Evolutionary conservation across 2,888 invertebrate species (phyloP).

Genomic region (Rhagonycha fulva): DNA sequence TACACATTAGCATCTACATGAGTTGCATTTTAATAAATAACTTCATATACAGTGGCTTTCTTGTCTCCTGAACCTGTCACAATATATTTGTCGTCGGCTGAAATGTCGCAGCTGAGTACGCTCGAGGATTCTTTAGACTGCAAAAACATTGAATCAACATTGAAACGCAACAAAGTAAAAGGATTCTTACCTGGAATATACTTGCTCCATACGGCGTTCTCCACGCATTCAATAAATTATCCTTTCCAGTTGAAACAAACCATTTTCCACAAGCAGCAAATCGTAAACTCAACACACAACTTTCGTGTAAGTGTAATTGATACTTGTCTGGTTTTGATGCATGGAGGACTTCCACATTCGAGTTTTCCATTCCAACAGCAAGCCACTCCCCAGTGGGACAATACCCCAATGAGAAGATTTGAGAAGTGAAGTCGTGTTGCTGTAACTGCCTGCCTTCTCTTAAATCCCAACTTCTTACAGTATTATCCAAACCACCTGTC

Average conservation of each 20-base stretch:
- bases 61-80: slow-evolving; percentile 98
- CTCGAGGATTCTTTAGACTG: slow-evolving; percentile 96
- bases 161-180: background rate
- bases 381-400: slow-evolving; percentile 97
- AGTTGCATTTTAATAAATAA: slow-evolving; percentile 70
- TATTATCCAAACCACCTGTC: slow-evolving; percentile 96
- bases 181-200: slow-evolving; percentile 85
- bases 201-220: slow-evolving; percentile 97
- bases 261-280: slow-evolving; percentile 97
- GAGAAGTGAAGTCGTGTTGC: slow-evolving; percentile 93
- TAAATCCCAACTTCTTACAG: slow-evolving; percentile 95
- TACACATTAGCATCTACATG: slow-evolving; percentile 7
- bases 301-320: slow-evolving; percentile 94
- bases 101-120: slow-evolving; percentile 97
- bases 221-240: slow-evolving; percentile 97
- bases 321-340: slow-evolving; percentile 93
- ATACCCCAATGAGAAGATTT: slow-evolving; percentile 80
- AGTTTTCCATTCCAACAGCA: slow-evolving; percentile 98
- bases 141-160: slow-evolving; percentile 46
- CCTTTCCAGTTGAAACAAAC: slow-evolving; percentile 99
- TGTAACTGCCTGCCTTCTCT: slow-evolving; percentile 91
- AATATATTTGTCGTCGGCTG: slow-evolving; percentile 96
- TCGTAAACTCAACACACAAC: slow-evolving; percentile 92
- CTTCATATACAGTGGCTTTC: slow-evolving; percentile 97
- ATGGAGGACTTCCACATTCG: slow-evolving; percentile 92